A percentile compares a stretch with the other conserved stretches of the same genome.
Evolutionary conservation across 2,888 invertebrate genomes (phyloP).

Genomic region (Sicus ferrugineus): DNA sequence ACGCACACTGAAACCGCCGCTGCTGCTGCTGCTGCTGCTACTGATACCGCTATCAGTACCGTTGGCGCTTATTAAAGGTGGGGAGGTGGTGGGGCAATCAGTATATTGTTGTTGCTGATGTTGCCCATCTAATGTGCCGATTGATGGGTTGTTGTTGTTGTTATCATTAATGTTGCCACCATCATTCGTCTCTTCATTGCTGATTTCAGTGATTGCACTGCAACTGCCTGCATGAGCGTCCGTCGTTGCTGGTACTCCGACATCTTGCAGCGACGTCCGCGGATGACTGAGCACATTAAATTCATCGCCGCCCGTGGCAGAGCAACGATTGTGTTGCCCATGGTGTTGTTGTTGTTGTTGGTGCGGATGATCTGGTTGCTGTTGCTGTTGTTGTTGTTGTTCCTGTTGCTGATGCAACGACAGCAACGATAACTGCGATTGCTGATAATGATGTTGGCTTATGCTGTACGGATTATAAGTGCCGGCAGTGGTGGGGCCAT

Average conservation of each 20-base stretch:
- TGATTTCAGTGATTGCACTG: too few relatives aligned
- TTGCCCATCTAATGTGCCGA: constrained; percentile 17
- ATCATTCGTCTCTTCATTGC: too few relatives aligned
- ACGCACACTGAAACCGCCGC: constrained; percentile 44
- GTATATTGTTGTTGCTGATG: constrained; percentile 24
- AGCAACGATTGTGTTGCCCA: constrained; percentile 10
- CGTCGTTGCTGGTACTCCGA: too few relatives aligned
- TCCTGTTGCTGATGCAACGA: background rate
- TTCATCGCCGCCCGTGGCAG: too few relatives aligned
- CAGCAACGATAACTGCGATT: constrained; percentile 21
- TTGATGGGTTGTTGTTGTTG: constrained; percentile 7
- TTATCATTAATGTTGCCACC: background rate
- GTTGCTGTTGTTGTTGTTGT: constrained; percentile 15
- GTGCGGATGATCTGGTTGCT: constrained; percentile 9
- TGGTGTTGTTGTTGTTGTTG: constrained; percentile 19
- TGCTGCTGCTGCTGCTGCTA: constrained; percentile 49
- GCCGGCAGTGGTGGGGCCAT: background rate
- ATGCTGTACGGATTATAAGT: constrained; percentile 32
- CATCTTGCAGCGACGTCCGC: too few relatives aligned
- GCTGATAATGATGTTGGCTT: constrained; percentile 33
- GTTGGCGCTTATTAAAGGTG: constrained; percentile 54
- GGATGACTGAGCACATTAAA: too few relatives aligned
- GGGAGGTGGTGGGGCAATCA: constrained; percentile 49
- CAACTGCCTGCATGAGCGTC: too few relatives aligned
- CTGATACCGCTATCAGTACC: constrained; percentile 57